phyloP scores from a whole-genome alignment of 2,888 invertebrate species.

The Xestia c-nigrum region DNA sequence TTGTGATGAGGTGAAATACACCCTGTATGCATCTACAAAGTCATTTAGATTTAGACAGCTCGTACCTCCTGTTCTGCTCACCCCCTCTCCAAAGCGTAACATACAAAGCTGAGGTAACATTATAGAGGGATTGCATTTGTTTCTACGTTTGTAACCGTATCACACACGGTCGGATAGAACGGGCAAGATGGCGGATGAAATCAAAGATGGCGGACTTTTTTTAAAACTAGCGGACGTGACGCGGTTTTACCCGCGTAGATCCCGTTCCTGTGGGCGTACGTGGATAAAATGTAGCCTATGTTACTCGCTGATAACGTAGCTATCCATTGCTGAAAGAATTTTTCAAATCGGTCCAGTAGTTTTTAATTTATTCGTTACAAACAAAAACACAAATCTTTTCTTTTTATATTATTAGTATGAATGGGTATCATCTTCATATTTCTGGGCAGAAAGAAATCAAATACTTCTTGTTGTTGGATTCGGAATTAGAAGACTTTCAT shows the following conservation, averaged over 20 bases:
- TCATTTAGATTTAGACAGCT: constrained; percentile 1
- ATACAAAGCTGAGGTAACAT: constrained; percentile 21
- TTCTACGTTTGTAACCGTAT: constrained; percentile 2
- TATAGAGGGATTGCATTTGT: constrained; percentile 37
- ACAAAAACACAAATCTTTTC: too few species aligned
- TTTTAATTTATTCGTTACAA: too few species aligned
- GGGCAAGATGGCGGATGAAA: background rate
- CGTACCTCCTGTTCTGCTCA: background rate
- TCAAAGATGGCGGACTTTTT: background rate
- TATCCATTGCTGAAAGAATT: too few species aligned
- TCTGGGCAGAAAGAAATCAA: background rate
- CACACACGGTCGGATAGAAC: background rate
- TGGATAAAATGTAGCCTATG: too few species aligned
- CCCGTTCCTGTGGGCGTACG: too few species aligned
- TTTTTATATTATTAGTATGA: too few species aligned
- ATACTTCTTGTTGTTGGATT: background rate
- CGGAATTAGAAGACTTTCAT: background rate
- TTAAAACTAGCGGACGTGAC: too few species aligned
- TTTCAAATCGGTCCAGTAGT: too few species aligned
- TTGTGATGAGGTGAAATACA: too few species aligned
- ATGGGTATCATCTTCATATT: too few species aligned
- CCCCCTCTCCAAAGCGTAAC: background rate
- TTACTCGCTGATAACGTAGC: too few species aligned
- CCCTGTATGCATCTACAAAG: background rate
- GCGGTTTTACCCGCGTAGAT: too few species aligned